Evolutionary conservation across 2,113 vertebrate species (phyloP).

Genomic region (Apteryx mantelli): DNA sequence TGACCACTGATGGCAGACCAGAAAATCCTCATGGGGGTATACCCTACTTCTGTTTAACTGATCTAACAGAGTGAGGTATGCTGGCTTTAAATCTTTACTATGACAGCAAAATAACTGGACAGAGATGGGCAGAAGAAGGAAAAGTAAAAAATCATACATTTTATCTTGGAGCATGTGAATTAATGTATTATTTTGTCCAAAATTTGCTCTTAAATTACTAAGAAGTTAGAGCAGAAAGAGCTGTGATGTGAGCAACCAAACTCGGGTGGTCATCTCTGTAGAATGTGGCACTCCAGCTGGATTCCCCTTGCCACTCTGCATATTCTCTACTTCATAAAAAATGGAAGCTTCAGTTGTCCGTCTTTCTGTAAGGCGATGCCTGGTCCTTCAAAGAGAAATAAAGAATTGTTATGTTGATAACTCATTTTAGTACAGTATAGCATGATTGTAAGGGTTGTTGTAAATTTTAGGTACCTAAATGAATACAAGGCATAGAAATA

Average conservation of each 20-base stretch:
- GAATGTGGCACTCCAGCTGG: background rate
- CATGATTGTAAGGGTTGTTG: background rate
- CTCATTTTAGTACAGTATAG: background rate
- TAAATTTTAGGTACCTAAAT: background rate
- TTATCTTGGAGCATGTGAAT: background rate
- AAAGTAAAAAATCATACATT: background rate
- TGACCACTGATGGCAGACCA: background rate
- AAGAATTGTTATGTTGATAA: background rate
- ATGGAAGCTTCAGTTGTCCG: background rate
- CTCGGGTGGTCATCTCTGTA: background rate
- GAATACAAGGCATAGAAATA: background rate
- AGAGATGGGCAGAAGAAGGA: background rate
- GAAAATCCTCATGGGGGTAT: background rate
- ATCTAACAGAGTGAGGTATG: background rate
- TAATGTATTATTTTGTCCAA: background rate
- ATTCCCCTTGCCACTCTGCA: background rate
- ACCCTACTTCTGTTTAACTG: background rate
- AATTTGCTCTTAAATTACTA: background rate
- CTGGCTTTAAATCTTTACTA: background rate
- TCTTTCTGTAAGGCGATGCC: background rate
- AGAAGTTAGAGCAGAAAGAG: background rate
- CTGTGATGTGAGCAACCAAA: background rate
- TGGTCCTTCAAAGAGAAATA: background rate
- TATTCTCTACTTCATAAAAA: background rate
- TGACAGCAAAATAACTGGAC: background rate